These are phyloP conservation scores for Leucosticte australis DNA, from an alignment of 2,113 vertebrate genomes.

Conservation along the genomic window DNA sequence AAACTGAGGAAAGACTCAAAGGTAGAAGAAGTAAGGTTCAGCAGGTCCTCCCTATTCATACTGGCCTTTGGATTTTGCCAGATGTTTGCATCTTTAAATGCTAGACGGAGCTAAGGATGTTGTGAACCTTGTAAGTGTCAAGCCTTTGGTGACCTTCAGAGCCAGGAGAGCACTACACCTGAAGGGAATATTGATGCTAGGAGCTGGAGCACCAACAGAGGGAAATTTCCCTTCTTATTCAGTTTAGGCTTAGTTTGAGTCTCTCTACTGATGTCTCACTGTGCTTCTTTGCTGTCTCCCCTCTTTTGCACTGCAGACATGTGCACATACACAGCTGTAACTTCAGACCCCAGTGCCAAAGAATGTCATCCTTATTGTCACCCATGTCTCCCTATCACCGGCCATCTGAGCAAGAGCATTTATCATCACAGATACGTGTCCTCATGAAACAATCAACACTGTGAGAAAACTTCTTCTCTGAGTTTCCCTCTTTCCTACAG, in stretches of 20 bases:
- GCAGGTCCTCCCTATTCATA: not conserved
- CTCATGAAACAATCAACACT: not conserved
- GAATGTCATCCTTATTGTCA: not conserved
- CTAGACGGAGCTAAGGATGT: not conserved
- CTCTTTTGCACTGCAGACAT: not conserved
- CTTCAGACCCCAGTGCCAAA: not conserved
- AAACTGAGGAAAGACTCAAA: not conserved
- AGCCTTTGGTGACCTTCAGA: not conserved
- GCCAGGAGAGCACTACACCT: not conserved
- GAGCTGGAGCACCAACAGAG: not conserved
- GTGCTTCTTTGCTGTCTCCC: not conserved
- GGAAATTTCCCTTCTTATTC: not conserved
- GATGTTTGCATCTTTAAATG: not conserved
- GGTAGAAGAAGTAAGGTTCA: not conserved
- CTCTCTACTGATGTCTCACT: not conserved
- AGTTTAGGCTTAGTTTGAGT: not conserved
- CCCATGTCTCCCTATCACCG: not conserved
- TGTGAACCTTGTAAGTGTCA: not conserved
- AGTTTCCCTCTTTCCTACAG: not conserved
- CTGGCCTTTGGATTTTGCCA: not conserved
- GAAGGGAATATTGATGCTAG: accelerated
- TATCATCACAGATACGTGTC: not conserved
- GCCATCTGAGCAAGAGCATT: not conserved
- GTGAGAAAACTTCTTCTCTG: not conserved
- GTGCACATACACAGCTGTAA: not conserved